Conservation (phyloP, 2,113 vertebrate species). For the Hypanus sabinus region DNA sequence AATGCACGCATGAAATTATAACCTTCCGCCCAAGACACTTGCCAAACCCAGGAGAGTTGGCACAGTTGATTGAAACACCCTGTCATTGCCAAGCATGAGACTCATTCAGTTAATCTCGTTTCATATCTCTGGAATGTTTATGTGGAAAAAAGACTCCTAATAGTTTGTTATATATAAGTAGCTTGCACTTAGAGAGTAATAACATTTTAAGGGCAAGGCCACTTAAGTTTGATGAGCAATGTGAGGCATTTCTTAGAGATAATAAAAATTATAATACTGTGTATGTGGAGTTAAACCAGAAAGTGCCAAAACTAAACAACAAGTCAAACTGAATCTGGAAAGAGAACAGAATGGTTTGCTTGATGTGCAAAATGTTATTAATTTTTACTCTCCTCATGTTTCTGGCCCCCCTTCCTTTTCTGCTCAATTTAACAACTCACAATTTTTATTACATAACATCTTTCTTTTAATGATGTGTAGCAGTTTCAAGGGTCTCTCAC, state of each 20-base stretch:
- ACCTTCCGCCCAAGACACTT: not conserved
- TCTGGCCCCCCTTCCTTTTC: not conserved
- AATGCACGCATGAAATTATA: not conserved
- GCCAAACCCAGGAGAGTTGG: not conserved
- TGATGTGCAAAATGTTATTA: not conserved
- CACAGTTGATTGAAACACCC: not conserved
- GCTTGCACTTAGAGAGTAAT: not conserved
- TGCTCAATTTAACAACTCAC: not conserved
- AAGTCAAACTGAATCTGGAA: not conserved
- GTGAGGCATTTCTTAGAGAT: not conserved
- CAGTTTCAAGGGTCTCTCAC: not conserved
- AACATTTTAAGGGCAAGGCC: not conserved
- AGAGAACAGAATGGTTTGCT: not conserved
- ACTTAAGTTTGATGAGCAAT: too few relatives aligned
- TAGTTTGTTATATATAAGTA: not conserved
- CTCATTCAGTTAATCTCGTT: not conserved
- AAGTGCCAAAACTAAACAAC: not conserved
- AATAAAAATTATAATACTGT: not conserved
- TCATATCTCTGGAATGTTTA: not conserved
- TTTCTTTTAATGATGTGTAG: not conserved
- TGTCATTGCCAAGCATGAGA: not conserved
- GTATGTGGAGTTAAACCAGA: not conserved
- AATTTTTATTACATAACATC: slow-evolving; percentile 1
- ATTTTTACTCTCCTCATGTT: not conserved
- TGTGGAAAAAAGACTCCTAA: not conserved